phyloP scores from a whole-genome alignment of 2,797 vertebrate genomes.

The Danio tinwini region DNA sequence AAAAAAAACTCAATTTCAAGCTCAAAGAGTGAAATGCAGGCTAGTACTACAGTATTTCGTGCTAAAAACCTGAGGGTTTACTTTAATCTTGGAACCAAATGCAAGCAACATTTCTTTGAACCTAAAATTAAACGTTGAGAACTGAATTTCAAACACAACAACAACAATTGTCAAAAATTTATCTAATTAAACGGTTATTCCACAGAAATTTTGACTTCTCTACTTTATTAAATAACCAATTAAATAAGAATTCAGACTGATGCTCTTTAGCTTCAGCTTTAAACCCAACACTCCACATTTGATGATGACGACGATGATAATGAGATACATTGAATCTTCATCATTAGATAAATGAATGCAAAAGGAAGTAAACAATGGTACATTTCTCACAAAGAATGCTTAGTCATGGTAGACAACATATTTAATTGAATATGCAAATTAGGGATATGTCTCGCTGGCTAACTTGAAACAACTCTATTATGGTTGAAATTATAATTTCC shows the following conservation, averaged over 20 bases:
- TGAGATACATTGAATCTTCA: not conserved
- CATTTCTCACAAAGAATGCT: not conserved
- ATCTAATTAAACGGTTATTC: not conserved
- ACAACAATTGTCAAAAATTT: not conserved
- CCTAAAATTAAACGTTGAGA: not conserved
- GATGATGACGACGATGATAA: not conserved
- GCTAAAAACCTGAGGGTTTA: conserved; percentile 17
- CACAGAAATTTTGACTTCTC: not conserved
- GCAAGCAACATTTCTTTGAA: conserved; percentile 1
- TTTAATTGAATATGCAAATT: not conserved
- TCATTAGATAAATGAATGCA: not conserved
- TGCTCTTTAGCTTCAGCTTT: not conserved
- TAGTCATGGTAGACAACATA: not conserved
- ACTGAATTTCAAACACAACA: not conserved
- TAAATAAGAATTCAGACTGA: not conserved
- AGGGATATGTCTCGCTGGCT: not conserved
- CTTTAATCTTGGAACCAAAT: conserved; percentile 15
- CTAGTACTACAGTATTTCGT: not conserved
- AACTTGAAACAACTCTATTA: not conserved
- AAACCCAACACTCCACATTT: not conserved
- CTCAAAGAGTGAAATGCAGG: not conserved
- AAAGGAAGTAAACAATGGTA: not conserved
- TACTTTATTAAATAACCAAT: conserved; percentile 18
- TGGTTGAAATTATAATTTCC: not conserved
- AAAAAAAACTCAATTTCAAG: not conserved